phyloP scores from a whole-genome alignment of 2,888 invertebrate species.

The Linhomoeus sp. region DNA sequence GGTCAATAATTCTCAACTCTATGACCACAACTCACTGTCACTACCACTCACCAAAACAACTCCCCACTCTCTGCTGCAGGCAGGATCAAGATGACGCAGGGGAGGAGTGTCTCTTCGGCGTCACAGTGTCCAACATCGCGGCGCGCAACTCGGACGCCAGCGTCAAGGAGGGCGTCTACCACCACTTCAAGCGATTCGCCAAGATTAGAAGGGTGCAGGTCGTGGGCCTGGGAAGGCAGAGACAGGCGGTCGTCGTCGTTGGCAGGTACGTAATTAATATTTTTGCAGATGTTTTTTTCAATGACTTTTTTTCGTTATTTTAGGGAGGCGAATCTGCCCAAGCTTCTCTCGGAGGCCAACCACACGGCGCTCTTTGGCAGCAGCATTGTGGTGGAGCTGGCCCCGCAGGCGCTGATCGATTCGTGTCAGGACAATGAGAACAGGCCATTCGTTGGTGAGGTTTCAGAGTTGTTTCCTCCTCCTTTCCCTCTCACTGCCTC shows the following conservation, averaged over 20 bases:
- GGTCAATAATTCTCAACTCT: no score
- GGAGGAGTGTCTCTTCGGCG: background rate
- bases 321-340: constrained; percentile 47
- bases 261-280: constrained; percentile 46
- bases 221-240: constrained; percentile 66
- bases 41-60: no score
- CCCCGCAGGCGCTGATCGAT: constrained; percentile 60
- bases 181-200: constrained; percentile 95
- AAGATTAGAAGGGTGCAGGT: constrained; percentile 88
- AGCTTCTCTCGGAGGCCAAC: constrained; percentile 81
- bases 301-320: no score
- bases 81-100: no score
- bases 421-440: constrained; percentile 33
- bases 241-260: constrained; percentile 84
- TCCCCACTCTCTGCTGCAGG: no score
- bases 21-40: no score
- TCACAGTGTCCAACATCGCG: background rate
- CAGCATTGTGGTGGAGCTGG: constrained; percentile 61
- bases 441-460: constrained; percentile 34
- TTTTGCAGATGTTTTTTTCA: background rate
- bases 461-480: no score
- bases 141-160: constrained; percentile 48
- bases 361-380: constrained; percentile 92
- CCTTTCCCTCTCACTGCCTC: no score
- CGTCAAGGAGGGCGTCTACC: constrained; percentile 85